phyloP scores from a whole-genome alignment of 2,113 vertebrate genomes.

The Promerops cafer region DNA sequence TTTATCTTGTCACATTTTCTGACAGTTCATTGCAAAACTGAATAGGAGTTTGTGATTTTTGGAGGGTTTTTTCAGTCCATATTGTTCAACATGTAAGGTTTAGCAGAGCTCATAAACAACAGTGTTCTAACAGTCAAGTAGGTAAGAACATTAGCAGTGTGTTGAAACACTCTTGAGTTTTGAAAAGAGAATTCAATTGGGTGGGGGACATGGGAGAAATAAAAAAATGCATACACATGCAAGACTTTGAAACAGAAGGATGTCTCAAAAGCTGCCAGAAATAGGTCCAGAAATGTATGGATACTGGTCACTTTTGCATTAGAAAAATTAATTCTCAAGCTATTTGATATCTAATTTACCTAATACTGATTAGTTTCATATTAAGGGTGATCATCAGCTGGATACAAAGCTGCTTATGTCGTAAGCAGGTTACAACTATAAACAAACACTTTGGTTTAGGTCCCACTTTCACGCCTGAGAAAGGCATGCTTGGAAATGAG shows the following conservation, averaged over 20 bases:
- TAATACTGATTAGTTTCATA: not conserved
- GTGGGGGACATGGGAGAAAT: not conserved
- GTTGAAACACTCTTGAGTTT: not conserved
- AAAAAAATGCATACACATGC: not conserved
- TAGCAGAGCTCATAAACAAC: not conserved
- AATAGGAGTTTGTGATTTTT: not conserved
- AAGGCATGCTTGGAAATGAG: not conserved
- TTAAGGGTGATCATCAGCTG: not conserved
- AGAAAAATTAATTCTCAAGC: not conserved
- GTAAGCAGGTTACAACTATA: not conserved
- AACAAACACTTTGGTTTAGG: not conserved
- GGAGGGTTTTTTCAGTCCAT: fast-evolving
- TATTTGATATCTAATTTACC: not conserved
- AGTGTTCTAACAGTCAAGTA: not conserved
- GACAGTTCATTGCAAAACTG: not conserved
- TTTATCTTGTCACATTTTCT: not conserved
- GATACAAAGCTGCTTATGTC: not conserved
- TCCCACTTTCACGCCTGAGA: not conserved
- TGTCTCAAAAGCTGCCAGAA: not conserved
- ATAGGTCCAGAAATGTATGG: not conserved
- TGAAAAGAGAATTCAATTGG: not conserved
- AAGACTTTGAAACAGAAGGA: not conserved
- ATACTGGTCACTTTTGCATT: not conserved
- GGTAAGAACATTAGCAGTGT: not conserved
- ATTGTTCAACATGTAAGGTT: not conserved